Evolutionary conservation across 2,888 invertebrate genomes (phyloP).

Genomic region (Ligdia adustata): DNA sequence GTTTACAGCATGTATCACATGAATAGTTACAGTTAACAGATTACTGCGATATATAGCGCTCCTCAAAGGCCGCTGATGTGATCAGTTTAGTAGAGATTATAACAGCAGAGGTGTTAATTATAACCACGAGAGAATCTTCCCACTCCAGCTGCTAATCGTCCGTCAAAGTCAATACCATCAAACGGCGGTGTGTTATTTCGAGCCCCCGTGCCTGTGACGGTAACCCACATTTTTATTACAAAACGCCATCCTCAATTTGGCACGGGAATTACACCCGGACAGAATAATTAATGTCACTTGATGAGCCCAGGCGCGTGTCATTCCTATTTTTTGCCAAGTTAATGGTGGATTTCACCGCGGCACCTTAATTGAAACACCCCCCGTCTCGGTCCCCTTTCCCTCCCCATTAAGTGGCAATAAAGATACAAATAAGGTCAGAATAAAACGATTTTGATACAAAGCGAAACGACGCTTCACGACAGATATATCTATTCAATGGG

Average conservation of each 20-base stretch:
- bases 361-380: constrained; percentile 28
- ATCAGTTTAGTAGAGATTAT: constrained; percentile 2
- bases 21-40: no score
- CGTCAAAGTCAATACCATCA: constrained; percentile 36
- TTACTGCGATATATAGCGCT: background rate
- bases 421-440: constrained; percentile 17
- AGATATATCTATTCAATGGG: constrained; percentile 11
- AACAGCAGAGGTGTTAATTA: constrained; percentile 18
- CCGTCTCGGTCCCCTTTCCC: constrained; percentile 7
- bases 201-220: constrained; percentile 33
- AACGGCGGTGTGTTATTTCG: constrained; percentile 32
- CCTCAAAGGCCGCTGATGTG: background rate
- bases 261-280: constrained; percentile 46
- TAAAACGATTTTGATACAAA: constrained; percentile 17
- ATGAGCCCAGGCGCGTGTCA: constrained; percentile 40
- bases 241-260: constrained; percentile 50
- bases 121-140: constrained; percentile 15
- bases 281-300: constrained; percentile 52
- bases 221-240: constrained; percentile 50
- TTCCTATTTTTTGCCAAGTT: constrained; percentile 39
- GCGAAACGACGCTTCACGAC: constrained; percentile 6
- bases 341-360: constrained; percentile 32
- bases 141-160: constrained; percentile 37
- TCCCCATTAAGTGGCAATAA: constrained; percentile 22
- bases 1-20: background rate